A percentile compares a stretch with the other conserved stretches of the same genome.
Conservation (phyloP, 1,140 invertebrate species). For the Plodia interpunctella region DNA sequence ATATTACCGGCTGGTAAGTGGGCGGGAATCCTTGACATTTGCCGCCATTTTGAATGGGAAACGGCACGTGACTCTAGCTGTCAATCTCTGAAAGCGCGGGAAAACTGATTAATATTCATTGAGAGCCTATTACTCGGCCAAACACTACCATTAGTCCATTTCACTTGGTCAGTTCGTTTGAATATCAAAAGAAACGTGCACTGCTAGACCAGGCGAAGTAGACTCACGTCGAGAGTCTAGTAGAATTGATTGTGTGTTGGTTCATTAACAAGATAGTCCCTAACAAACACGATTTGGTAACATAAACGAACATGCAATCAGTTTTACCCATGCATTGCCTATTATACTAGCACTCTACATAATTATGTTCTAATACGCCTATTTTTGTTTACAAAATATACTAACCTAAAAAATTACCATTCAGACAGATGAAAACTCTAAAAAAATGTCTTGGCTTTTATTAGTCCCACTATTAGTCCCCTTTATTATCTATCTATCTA, state of each 20-base stretch:
- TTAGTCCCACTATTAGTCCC: no score
- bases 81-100: conserved; percentile 12
- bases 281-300: neutral
- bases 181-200: neutral
- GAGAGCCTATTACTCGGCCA: neutral
- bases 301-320: neutral
- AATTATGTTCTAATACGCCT: no score
- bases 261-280: neutral
- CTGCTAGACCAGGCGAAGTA: neutral
- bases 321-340: neutral
- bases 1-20: neutral
- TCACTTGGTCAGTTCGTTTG: neutral
- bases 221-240: neutral
- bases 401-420: no score
- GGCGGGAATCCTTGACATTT: conserved; percentile 16
- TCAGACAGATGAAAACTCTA: no score
- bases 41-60: conserved; percentile 9
- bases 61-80: conserved; percentile 10
- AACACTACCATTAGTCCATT: neutral
- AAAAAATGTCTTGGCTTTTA: no score
- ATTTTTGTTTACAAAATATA: no score
- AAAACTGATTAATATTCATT: conserved; percentile 13
- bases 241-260: neutral
- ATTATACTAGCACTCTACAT: neutral
- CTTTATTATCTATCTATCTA: no score